A percentile compares a stretch with the other conserved stretches of the same genome.
Conservation (phyloP, 1,140 invertebrate genomes). For the Doryteuthis pealeii region DNA sequence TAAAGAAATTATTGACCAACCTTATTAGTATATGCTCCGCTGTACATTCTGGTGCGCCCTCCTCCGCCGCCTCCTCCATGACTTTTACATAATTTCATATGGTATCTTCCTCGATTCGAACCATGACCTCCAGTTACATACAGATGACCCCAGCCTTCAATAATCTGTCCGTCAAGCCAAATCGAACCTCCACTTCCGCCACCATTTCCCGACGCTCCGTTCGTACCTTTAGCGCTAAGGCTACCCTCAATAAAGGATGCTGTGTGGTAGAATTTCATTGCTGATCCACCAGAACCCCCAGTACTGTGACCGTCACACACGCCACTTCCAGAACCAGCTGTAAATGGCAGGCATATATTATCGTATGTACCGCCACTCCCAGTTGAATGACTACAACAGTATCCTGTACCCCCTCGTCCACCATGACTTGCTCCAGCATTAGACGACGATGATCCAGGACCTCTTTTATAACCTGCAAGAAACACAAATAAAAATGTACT, state of each 20-base stretch:
- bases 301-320: conserved; percentile 27
- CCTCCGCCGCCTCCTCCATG: conserved; percentile 41
- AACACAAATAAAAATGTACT: too few relatives aligned
- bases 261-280: conserved; percentile 26
- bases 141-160: conserved; percentile 41
- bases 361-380: conserved; percentile 24
- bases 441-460: conserved; percentile 31
- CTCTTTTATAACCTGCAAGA: conserved; percentile 7
- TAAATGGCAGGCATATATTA: conserved; percentile 23
- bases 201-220: conserved; percentile 31
- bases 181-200: conserved; percentile 43
- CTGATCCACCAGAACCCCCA: conserved; percentile 29
- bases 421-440: conserved; percentile 37
- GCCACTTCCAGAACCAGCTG: conserved; percentile 44
- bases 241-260: conserved; percentile 34
- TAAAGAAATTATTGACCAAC: too few relatives aligned
- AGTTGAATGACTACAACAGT: conserved; percentile 3
- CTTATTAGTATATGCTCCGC: conserved; percentile 33
- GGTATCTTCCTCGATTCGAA: conserved; percentile 21
- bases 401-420: conserved; percentile 27
- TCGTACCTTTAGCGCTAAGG: conserved; percentile 30
- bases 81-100: conserved; percentile 15
- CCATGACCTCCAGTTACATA: conserved; percentile 34
- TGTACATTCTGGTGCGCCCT: conserved; percentile 38
- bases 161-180: conserved; percentile 39